Evolutionary conservation across 1,140 invertebrate species (phyloP).

Genomic region (Tetranychus cinnabarinus): DNA sequence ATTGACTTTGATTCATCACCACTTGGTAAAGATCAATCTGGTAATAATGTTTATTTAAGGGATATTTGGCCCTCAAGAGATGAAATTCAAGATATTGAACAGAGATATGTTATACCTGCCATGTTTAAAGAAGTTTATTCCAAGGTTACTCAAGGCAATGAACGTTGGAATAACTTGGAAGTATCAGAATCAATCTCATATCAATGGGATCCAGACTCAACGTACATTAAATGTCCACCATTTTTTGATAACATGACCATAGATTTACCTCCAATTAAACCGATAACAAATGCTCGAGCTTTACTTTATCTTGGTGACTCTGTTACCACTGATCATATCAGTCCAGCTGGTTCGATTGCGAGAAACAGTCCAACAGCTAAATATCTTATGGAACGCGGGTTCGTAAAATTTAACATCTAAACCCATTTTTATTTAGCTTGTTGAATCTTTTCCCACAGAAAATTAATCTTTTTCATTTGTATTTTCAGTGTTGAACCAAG

Average conservation of each 20-base stretch:
- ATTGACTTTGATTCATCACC: slow-evolving; percentile 83
- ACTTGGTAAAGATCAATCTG: slow-evolving; percentile 40
- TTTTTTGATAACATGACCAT: slow-evolving; percentile 47
- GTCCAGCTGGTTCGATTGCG: slow-evolving; percentile 88
- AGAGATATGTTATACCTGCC: slow-evolving; percentile 70
- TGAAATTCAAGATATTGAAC: slow-evolving; percentile 65
- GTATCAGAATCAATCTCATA: slow-evolving; percentile 63
- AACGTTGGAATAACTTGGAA: slow-evolving; percentile 54
- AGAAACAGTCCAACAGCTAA: slow-evolving; percentile 77
- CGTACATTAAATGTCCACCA: slow-evolving; percentile 90
- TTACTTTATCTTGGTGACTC: slow-evolving; percentile 75
- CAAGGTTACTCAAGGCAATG: slow-evolving; percentile 59
- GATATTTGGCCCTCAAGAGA: slow-evolving; percentile 88
- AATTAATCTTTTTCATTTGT: not conserved
- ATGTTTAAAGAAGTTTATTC: slow-evolving; percentile 93
- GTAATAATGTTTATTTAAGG: slow-evolving; percentile 47
- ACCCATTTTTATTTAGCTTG: not conserved
- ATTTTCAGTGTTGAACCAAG: slow-evolving; percentile 48
- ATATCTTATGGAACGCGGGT: slow-evolving; percentile 51
- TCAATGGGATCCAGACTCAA: slow-evolving; percentile 70
- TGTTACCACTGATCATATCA: slow-evolving; percentile 95
- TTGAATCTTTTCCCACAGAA: not conserved
- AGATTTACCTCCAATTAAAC: slow-evolving; percentile 21
- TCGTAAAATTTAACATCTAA: slow-evolving; percentile 12
- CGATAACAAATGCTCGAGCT: slow-evolving; percentile 38